Conservation (phyloP, 2,113 vertebrate species). For the Trinectes maculatus region DNA sequence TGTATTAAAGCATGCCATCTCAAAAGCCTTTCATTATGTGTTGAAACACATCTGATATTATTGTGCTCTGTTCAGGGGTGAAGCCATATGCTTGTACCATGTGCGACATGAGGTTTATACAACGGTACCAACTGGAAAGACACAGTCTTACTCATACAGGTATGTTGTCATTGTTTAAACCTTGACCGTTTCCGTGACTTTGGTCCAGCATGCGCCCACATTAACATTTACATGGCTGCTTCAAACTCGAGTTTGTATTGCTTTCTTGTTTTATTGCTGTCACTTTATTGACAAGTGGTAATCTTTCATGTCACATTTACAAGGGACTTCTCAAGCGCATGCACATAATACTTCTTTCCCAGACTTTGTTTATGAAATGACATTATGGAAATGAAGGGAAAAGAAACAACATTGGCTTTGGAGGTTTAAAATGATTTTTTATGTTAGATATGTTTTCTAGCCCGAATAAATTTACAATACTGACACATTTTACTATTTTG, state of each 20-base stretch:
- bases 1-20: constrained; percentile 35
- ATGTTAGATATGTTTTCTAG: too few species aligned
- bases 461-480: background rate
- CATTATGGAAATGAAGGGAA: constrained; percentile 43
- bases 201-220: constrained; percentile 52
- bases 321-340: constrained; percentile 22
- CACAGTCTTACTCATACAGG: constrained; percentile 82
- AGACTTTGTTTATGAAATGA: constrained; percentile 71
- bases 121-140: constrained; percentile 81
- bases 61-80: constrained; percentile 77
- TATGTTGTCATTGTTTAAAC: constrained; percentile 49
- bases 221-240: constrained; percentile 60
- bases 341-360: background rate
- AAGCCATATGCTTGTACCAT: constrained; percentile 82
- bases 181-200: constrained; percentile 12
- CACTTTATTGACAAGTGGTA: constrained; percentile 25
- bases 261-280: too few species aligned
- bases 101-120: constrained; percentile 82
- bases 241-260: constrained; percentile 76
- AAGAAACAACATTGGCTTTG: background rate
- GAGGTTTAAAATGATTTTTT: too few species aligned
- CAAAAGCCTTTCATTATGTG: background rate
- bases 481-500: background rate
- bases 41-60: constrained; percentile 54
- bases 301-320: constrained; percentile 22